Conservation (phyloP, 2,888 invertebrate species). For the Nephrotoma guestfalica region DNA sequence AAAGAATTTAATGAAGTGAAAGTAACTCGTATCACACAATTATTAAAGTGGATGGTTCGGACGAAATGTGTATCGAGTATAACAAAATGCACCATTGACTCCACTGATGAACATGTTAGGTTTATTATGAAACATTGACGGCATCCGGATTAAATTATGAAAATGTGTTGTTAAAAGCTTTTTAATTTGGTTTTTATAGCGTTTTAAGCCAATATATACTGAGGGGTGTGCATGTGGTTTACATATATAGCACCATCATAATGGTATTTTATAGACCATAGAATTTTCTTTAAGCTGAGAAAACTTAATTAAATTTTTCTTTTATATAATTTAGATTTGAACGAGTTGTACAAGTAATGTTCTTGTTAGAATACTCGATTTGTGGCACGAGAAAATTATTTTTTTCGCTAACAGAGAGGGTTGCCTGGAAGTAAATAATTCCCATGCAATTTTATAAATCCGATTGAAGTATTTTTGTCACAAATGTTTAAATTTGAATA, state of each 20-base stretch:
- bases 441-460: no score
- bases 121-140: background rate
- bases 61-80: background rate
- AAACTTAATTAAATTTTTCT: no score
- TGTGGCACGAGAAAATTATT: no score
- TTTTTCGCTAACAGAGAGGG: no score
- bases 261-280: background rate
- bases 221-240: background rate
- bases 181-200: background rate
- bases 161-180: background rate
- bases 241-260: background rate
- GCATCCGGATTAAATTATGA: background rate
- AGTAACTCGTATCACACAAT: background rate
- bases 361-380: no score
- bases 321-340: no score
- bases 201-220: background rate
- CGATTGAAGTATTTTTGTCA: no score
- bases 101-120: background rate
- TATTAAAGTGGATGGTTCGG: background rate
- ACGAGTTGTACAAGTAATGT: no score
- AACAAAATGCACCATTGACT: background rate
- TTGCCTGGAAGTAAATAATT: no score
- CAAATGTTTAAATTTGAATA: no score
- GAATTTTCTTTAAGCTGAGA: no score
- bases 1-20: background rate